A percentile compares a stretch with the other conserved stretches of the same genome.
Conservation (phyloP, 2,113 vertebrate species). For the Thunnus maccoyii region DNA sequence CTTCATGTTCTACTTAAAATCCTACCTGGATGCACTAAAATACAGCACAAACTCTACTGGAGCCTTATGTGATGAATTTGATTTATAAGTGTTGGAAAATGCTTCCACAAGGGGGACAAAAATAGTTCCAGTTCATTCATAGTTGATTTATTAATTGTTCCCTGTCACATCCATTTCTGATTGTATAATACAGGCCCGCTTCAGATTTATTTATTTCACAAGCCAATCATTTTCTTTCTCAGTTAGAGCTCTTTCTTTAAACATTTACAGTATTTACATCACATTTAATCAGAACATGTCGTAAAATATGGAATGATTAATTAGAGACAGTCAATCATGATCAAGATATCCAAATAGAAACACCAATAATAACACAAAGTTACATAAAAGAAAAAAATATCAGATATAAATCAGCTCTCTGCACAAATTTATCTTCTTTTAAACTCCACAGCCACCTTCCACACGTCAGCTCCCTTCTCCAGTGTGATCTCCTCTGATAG, state of each 20-base stretch:
- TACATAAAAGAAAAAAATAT: background rate
- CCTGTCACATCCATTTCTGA: background rate
- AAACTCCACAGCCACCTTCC: slow-evolving; percentile 79
- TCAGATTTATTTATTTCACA: background rate
- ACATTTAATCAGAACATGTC: background rate
- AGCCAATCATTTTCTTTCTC: background rate
- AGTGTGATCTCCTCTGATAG: slow-evolving; percentile 69
- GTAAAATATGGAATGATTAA: background rate
- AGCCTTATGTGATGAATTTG: too few species aligned
- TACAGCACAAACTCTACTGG: too few species aligned
- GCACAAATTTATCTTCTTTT: slow-evolving; percentile 54
- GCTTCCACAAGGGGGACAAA: background rate
- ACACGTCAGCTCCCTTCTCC: slow-evolving; percentile 74
- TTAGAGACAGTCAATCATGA: background rate
- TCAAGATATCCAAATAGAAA: background rate
- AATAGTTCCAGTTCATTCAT: background rate
- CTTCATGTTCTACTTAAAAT: too few species aligned
- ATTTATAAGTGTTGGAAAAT: background rate
- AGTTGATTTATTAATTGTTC: background rate
- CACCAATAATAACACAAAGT: background rate
- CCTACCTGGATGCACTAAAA: too few species aligned
- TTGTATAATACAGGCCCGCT: background rate
- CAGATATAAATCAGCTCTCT: background rate
- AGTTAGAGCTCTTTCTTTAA: background rate
- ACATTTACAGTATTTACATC: slow-evolving; percentile 4